phyloP scores from a whole-genome alignment of 1,140 invertebrate species.

The Pectinophora gossypiella region DNA sequence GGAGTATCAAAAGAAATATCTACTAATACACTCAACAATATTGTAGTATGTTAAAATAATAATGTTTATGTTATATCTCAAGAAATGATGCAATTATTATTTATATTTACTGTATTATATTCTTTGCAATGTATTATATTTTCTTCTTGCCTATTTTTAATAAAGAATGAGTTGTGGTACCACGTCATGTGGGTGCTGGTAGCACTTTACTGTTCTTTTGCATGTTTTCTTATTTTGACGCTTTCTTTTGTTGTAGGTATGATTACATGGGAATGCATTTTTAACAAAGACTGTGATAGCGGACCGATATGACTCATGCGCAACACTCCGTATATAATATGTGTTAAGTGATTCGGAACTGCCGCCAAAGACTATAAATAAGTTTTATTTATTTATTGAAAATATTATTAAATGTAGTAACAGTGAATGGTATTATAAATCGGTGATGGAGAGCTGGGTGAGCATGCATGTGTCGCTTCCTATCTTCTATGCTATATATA shows the following conservation, averaged over 20 bases:
- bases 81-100: no score
- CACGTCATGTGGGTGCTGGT: no score
- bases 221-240: conserved; percentile 59
- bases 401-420: conserved; percentile 24
- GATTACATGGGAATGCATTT: conserved; percentile 64
- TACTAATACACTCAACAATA: no score
- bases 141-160: no score
- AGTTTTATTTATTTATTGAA: conserved; percentile 46
- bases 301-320: conserved; percentile 37
- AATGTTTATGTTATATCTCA: no score
- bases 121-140: no score
- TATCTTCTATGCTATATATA: conserved; percentile 3
- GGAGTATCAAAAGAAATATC: no score
- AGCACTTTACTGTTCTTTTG: conserved; percentile 35
- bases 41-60: no score
- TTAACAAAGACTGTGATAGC: conserved; percentile 68
- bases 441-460: conserved; percentile 28
- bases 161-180: no score
- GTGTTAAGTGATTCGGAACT: conserved; percentile 52
- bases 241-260: conserved; percentile 74
- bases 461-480: conserved; percentile 60
- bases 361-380: conserved; percentile 38
- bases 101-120: no score
- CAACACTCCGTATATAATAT: conserved; percentile 34
- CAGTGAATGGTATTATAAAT: conserved; percentile 16